Evolutionary conservation across 37 sponge, comb jelly and placozoan genomes (phyloP), one percentile per base, ranked within the genome.

Genomic region (Amphimedon queenslandica): DNA sequence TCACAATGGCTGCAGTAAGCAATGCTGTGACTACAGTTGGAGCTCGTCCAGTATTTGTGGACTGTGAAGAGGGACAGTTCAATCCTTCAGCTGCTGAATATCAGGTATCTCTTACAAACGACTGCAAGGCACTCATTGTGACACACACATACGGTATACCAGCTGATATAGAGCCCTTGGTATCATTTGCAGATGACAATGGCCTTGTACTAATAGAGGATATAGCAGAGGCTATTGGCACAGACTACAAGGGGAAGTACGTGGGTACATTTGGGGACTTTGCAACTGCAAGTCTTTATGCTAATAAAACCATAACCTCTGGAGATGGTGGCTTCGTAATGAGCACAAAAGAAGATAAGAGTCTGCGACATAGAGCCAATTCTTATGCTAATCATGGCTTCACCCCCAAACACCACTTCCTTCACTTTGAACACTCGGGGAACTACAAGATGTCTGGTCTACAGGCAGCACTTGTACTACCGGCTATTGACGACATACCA

Each of bases 391-490:
- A 84, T 36, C 85, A 84, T 25, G 85, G 85, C 28, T 84, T 84
- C 67, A 71, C 77, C 2, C 35, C 43, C 40, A 53, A 66, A 24
- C 67, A 39, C 42, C 85, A 84, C 55, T 84, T 84, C 42, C 65
- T 84, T 1, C 85, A 84, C 64, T 77, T 72, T 61, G 78, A 84
- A 56, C 51, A 37, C 24, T 77, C 78, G 1, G 85, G 85, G 3
- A 84, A 84, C 67, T 77, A 84, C 74, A 84, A 84, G 61, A 84
- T 84, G 85, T 70, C 72, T n/a, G 78, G 79, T 13, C 32, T 84
- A 35, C 64, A 69, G 39, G 85, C 85, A 33, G 85, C 85, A 21
- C 57, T 84, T 20, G 73, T 77, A 0, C 31, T 71, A 35, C 85
- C 85, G 36, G 66, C 79, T 3, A 67, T 84, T 20, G 32, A 37